Base-by-base conservation (phyloP, 1,140 invertebrate genomes). In the Limonius californicus region DNA sequence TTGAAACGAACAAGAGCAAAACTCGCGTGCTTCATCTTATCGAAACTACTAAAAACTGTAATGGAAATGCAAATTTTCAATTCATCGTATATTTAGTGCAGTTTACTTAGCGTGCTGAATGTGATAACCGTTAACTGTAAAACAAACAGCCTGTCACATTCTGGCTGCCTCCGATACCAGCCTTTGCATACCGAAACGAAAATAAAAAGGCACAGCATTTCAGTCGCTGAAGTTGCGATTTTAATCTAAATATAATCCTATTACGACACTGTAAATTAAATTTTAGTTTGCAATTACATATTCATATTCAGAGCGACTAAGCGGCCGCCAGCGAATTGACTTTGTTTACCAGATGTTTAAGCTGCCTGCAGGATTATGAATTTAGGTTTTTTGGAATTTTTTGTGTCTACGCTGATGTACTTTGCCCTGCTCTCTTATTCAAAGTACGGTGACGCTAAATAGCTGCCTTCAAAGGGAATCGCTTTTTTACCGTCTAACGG, bases 221-320 rank as follows among this genome's bases (percentile, higher is more conserved):
- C 20, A 23, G 35, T 20, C 57, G 61, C 50, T 53, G 14, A 56
- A 62, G 50, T 65, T 62, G 57, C 57, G 57, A 65, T 65, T 60
- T 60, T 60, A 60, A 60, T 60, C 59, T 60, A 60, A 60, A 60
- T 65, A 57, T 65, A 65, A 65, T 65, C 64, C 54, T 54, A 65
- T 65, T 65, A 62, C 43, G 64, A 53, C 42, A 58, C 21, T 65
- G 64, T 62, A 65, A 65, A 65, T 65, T 62, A 62, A 65, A 65
- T 65, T 65, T 62, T 50, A 65, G 56, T 61, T 65, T 57, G 53
- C 60, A 65, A 65, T 65, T 65, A 65, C 64, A 65, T 65, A 65
- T 65, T 65, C 64, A 65, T 65, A 65, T 62, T 62, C 20, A 50
- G 45, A 54, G 57, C 30, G 58, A 20, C 32, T 20, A 39, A 30